Percentiles rank a stretch among this genome's conserved stretches.
These are phyloP conservation scores for Sminthurinus signatus DNA, from an alignment of 1,140 invertebrate species.

Conservation along the genomic window DNA sequence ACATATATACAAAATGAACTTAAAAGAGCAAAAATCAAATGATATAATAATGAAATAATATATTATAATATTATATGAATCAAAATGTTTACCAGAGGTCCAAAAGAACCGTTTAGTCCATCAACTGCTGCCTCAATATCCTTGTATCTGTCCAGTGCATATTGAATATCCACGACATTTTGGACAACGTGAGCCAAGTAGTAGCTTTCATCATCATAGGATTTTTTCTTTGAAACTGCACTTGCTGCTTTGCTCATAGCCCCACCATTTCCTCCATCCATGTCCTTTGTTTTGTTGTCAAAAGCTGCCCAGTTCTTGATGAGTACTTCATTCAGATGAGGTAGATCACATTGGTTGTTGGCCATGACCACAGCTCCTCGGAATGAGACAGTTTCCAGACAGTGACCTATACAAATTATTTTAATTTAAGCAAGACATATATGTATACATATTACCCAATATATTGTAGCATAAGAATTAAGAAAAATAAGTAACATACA, in stretches of 20 bases:
- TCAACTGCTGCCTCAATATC: constrained; percentile 39
- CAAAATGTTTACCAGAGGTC: too few species aligned
- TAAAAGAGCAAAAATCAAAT: too few species aligned
- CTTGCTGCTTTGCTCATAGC: constrained; percentile 12
- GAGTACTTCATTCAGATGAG: constrained; percentile 36
- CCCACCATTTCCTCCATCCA: neutral
- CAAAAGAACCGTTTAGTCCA: constrained; percentile 28
- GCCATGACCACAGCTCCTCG: constrained; percentile 39
- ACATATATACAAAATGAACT: too few species aligned
- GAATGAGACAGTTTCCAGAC: constrained; percentile 34
- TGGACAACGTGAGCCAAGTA: constrained; percentile 38
- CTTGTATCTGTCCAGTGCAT: constrained; percentile 40
- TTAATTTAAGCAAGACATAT: too few species aligned
- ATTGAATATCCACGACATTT: constrained; percentile 41
- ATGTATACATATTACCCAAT: too few species aligned
- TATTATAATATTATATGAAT: too few species aligned
- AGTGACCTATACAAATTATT: too few species aligned
- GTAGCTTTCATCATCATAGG: constrained; percentile 32
- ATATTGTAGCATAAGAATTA: too few species aligned
- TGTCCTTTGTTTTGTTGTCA: constrained; percentile 19
- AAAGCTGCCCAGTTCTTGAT: constrained; percentile 41
- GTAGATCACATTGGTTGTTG: constrained; percentile 39
- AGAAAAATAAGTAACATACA: too few species aligned
- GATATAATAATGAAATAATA: too few species aligned
- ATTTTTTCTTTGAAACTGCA: constrained; percentile 26